A percentile compares a stretch with the other conserved stretches of the same genome.
phyloP scores from a whole-genome alignment of 1,140 invertebrate genomes.

The Monochamus saltuarius region DNA sequence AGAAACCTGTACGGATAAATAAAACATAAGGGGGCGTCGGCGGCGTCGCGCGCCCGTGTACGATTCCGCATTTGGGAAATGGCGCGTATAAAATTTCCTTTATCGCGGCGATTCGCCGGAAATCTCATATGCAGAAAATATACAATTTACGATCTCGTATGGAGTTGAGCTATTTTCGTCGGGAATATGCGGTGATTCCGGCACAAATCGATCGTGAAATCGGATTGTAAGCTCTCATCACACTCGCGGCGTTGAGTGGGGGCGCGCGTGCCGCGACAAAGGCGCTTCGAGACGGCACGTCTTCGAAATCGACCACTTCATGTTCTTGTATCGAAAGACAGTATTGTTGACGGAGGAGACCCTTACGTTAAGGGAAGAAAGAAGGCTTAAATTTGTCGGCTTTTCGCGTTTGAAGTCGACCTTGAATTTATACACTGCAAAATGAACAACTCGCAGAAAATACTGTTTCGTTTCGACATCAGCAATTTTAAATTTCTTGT shows the following conservation, averaged over 20 bases:
- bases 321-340: too few species aligned
- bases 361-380: too few species aligned
- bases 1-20: background rate
- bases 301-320: too few species aligned
- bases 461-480: too few species aligned
- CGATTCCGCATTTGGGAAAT: constrained; percentile 1
- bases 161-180: background rate
- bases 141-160: constrained; percentile 1
- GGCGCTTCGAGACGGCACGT: too few species aligned
- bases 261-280: too few species aligned
- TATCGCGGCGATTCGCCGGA: constrained; percentile 2
- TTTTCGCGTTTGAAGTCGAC: too few species aligned
- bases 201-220: constrained; percentile 3
- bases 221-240: constrained; percentile 3
- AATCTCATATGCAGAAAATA: constrained; percentile 8
- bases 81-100: constrained; percentile 7
- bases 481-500: too few species aligned
- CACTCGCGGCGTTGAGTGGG: background rate
- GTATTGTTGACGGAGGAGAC: too few species aligned
- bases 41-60: background rate
- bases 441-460: too few species aligned
- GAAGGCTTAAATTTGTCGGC: too few species aligned
- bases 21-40: constrained; percentile 1
- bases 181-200: background rate
- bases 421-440: too few species aligned